Evolutionary conservation across 2,888 invertebrate species (phyloP), one percentile per base, ranked within the genome.

Genomic region (Tipula unca): DNA sequence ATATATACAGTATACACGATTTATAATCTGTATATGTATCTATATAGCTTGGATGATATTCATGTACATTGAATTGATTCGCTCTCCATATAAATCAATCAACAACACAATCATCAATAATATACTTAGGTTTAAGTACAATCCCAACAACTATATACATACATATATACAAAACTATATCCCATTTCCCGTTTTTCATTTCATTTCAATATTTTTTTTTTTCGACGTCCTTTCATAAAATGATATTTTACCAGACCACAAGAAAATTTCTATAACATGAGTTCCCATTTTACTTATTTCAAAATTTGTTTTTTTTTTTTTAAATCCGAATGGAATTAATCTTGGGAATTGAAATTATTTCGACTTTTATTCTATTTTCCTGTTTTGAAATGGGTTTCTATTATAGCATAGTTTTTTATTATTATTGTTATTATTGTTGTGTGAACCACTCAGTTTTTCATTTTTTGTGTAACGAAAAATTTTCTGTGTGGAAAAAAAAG

Each of bases 261-360:
- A 69, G 69, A 3, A 69, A 69, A 20, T 69, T 20, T 69, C 13
- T 69, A 69, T 25, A 69, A 25, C 25, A 8, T 69, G 25, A 69
- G 69, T 10, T 25, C 69, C 25, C 25, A 25, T 25, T 69, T 69
- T 69, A 25, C 13, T 69, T 25, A 69, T 69, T 69, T 69, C 69
- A 10, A 20, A 69, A 69, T 25, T 25, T 69, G 25, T n/a, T 48
- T 48, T 25, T 10, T 20, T 6, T 25, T 13, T 69, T 69, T 69
- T 1, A 69, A 69, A 25, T 69, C 69, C 25, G 25, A 69, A 69
- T 69, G 69, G 69, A 69, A 69, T 69, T 69, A 69, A 69, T 69
- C 69, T 69, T 69, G 69, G 69, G 69, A 69, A 69, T 69, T 25
- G 69, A 69, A 69, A 69, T 69, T 69, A 69, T 69, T 69, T 69